Conservation (phyloP, 2,113 vertebrate genomes). For the Dromas ardeola region DNA sequence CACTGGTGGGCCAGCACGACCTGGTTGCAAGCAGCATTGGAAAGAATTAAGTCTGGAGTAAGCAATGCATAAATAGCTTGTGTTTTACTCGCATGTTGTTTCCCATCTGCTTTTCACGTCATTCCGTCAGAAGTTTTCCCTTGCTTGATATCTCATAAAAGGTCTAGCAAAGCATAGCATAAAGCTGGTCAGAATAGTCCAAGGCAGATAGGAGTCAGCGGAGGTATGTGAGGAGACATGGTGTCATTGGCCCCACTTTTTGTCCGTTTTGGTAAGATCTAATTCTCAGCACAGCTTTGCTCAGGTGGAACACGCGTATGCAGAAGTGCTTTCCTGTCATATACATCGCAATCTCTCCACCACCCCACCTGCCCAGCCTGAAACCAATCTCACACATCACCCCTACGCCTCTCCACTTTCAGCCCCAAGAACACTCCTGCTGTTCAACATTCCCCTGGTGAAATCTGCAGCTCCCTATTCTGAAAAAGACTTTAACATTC, state of each 20-base stretch:
- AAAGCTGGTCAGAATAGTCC: background rate
- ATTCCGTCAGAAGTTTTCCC: background rate
- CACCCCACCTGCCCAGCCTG: background rate
- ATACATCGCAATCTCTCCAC: background rate
- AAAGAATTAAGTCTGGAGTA: background rate
- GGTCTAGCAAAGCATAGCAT: background rate
- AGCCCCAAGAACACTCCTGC: background rate
- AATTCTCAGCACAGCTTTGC: background rate
- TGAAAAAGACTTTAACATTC: background rate
- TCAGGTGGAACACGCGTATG: background rate
- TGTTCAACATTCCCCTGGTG: background rate
- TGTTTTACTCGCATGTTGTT: background rate
- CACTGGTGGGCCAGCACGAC: background rate
- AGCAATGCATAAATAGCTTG: background rate
- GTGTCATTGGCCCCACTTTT: fast-evolving
- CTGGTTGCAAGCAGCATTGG: background rate
- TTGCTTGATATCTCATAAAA: background rate
- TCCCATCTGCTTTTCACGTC: background rate
- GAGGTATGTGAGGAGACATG: fast-evolving
- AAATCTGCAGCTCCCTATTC: background rate
- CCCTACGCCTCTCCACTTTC: background rate
- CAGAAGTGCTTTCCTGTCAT: background rate
- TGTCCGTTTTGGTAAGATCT: background rate
- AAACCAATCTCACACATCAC: background rate
- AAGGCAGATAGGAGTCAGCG: background rate